Evolutionary conservation across 2,888 invertebrate species (phyloP), one percentile per base, ranked within the genome.

Genomic region (Holacanthella duospinosa): DNA sequence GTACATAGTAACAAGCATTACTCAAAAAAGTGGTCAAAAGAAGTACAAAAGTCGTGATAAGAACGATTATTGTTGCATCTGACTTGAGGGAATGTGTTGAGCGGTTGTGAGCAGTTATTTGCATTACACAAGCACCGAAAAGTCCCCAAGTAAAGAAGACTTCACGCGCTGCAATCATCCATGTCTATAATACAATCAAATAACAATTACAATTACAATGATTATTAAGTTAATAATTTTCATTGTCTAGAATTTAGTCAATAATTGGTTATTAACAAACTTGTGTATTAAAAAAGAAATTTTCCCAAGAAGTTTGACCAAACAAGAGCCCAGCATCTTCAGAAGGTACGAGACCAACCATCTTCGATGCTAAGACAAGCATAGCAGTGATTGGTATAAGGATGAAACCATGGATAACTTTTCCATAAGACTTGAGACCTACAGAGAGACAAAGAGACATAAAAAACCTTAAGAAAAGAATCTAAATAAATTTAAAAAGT

Each of bases 121-220:
- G 89, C 86, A 89, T 88, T 62, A 87, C 81, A 64, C 88, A 86
- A 0, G 87, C 86, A 12, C 89, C 88, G 27, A 92, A 79, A 9
- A 92, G 77, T 1, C 90, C 90, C 93, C 93, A 91, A 0, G 89
- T 89, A 60, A 92, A 81, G 76, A 93, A 93, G 0, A 86, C 86
- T 78, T 93, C 93, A 75, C 91, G 87, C 24, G 89, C 87, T 0
- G 93, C 93, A 0, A 92, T 89, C 28, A 88, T 82, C 93, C 93
- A 93, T 71, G 90, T 86, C 85, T 88, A 69, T 61, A 58, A 59
- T 36, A 43, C 48, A 43, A 48, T 44, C 21, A 21, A 55, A 9
- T 26, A 26, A 55, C 36, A 36, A 36, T 36, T 36, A 16, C 36
- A 36, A 36, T 6, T 16, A 36, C 16, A 36, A 36, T 6, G 36